Evolutionary conservation across 1,140 invertebrate species (phyloP).

Genomic region (Lethocerus indicus): DNA sequence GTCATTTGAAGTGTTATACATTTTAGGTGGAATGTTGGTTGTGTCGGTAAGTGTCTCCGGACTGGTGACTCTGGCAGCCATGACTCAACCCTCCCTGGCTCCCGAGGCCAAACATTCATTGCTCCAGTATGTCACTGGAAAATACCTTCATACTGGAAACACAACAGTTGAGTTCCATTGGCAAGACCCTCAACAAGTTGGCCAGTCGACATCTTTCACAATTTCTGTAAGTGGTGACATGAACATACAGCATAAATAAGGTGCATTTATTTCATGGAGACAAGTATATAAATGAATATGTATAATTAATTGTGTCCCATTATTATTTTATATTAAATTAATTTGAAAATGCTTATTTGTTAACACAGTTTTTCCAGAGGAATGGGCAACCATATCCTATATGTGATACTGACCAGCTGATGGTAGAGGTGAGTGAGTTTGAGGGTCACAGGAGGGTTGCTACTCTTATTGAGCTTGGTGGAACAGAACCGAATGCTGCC

Average conservation of each 20-base stretch:
- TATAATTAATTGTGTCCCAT: not conserved
- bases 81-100: conserved; percentile 68
- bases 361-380: conserved; percentile 67
- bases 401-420: conserved; percentile 74
- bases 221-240: conserved; percentile 39
- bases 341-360: not conserved
- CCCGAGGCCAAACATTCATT: conserved; percentile 75
- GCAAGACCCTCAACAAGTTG: conserved; percentile 71
- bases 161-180: conserved; percentile 72
- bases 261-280: too few relatives aligned
- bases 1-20: not conserved
- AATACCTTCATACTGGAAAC: conserved; percentile 72
- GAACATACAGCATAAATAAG: too few relatives aligned
- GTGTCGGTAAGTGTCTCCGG: conserved; percentile 71
- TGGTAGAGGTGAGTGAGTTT: conserved; percentile 69
- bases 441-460: conserved; percentile 69
- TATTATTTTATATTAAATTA: not conserved
- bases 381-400: conserved; percentile 85
- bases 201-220: conserved; percentile 76
- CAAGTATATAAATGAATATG: not conserved
- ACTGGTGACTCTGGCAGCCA: conserved; percentile 66
- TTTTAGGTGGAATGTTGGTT: conserved; percentile 63
- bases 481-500: conserved; percentile 58
- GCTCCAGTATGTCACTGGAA: conserved; percentile 79
- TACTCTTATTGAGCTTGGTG: conserved; percentile 66